These are phyloP conservation scores for Agrypnus murinus DNA, from an alignment of 2,888 invertebrate genomes.

Conservation along the genomic window DNA sequence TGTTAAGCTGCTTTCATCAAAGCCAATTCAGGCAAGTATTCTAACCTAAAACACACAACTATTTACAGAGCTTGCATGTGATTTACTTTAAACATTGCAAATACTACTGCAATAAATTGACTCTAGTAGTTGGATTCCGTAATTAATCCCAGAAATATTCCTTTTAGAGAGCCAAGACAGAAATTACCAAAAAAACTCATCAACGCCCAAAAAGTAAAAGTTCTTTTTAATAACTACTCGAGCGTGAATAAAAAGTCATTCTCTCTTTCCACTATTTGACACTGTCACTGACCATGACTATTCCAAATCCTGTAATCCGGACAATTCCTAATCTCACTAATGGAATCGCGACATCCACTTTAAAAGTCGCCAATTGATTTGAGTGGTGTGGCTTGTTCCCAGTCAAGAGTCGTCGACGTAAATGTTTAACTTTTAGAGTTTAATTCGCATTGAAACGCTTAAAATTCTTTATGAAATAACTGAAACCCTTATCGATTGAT, in stretches of 20 bases:
- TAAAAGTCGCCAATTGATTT: constrained; percentile 65
- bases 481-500: too few relatives aligned
- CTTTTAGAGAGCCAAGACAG: too few relatives aligned
- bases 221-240: background rate
- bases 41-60: constrained; percentile 28
- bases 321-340: constrained; percentile 61
- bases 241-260: too few relatives aligned
- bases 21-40: constrained; percentile 23
- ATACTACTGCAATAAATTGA: too few relatives aligned
- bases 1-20: constrained; percentile 22
- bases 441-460: constrained; percentile 15
- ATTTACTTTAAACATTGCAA: constrained; percentile 1
- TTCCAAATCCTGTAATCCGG: constrained; percentile 26
- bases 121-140: too few relatives aligned
- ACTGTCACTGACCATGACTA: constrained; percentile 35
- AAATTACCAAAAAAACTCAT: too few relatives aligned
- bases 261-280: too few relatives aligned
- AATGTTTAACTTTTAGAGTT: constrained; percentile 22
- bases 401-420: constrained; percentile 47
- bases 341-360: constrained; percentile 64
- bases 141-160: too few relatives aligned
- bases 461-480: background rate
- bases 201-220: background rate
- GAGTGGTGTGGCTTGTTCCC: constrained; percentile 62
- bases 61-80: constrained; percentile 16